Conservation (phyloP, 2,888 invertebrate species). For the Drosophila paracracens region DNA sequence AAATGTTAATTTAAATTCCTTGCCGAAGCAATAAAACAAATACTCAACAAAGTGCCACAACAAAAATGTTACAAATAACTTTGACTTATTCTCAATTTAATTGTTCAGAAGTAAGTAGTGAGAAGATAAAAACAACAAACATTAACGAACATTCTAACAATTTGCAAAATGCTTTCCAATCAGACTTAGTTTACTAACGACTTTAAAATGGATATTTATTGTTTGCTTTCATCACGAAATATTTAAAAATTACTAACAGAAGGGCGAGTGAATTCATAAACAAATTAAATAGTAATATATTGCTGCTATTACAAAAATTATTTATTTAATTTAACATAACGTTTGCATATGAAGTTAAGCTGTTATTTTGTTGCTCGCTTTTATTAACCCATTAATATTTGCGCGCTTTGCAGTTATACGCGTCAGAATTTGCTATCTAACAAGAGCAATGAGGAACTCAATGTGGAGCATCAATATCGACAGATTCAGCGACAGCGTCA, state of each 20-base stretch:
- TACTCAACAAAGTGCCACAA: slow-evolving; percentile 36
- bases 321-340: slow-evolving; percentile 13
- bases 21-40: slow-evolving; percentile 52
- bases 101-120: slow-evolving; percentile 38
- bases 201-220: neutral
- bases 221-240: neutral
- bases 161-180: neutral
- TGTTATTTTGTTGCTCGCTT: slow-evolving; percentile 43
- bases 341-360: slow-evolving; percentile 7
- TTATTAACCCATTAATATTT: slow-evolving; percentile 72
- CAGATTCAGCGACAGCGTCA: slow-evolving; percentile 81
- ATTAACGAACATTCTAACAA: neutral
- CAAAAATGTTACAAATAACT: slow-evolving; percentile 20
- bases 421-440: slow-evolving; percentile 93
- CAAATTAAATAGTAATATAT: neutral
- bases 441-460: slow-evolving; percentile 89
- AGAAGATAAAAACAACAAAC: neutral
- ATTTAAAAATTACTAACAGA: neutral
- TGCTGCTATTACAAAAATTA: neutral
- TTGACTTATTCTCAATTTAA: slow-evolving; percentile 34
- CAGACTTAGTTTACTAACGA: slow-evolving; percentile 18
- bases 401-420: slow-evolving; percentile 89
- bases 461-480: slow-evolving; percentile 84
- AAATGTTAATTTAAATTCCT: slow-evolving; percentile 39
- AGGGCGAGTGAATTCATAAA: neutral